These are phyloP conservation scores for Eubasilissa regina DNA, from an alignment of 1,140 invertebrate species.

Conservation along the genomic window DNA sequence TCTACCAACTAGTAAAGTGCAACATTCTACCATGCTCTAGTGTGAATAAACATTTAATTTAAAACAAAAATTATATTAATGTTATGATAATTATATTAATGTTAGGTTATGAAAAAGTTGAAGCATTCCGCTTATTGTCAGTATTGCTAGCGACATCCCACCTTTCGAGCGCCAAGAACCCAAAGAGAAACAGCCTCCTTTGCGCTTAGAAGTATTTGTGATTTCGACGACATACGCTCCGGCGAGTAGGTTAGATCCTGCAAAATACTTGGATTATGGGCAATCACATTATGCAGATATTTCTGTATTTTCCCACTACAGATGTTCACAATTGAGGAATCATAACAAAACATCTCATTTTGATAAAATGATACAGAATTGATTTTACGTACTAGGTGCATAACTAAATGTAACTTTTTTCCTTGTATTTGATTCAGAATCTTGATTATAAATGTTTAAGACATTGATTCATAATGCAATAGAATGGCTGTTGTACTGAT, in stretches of 20 bases:
- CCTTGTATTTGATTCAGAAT: too few species aligned
- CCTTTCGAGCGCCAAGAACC: constrained; percentile 91
- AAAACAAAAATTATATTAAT: constrained; percentile 13
- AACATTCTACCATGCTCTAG: constrained; percentile 41
- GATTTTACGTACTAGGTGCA: too few species aligned
- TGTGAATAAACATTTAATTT: constrained; percentile 15
- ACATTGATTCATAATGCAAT: too few species aligned
- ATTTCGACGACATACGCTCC: constrained; percentile 76
- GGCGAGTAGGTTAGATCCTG: constrained; percentile 80
- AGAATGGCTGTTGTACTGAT: too few species aligned
- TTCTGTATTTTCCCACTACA: constrained; percentile 17
- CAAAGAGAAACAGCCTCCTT: constrained; percentile 92
- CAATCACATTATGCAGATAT: neutral
- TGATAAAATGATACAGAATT: too few species aligned
- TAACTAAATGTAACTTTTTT: too few species aligned
- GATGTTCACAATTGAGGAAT: neutral
- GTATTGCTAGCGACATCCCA: constrained; percentile 70
- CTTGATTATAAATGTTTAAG: too few species aligned
- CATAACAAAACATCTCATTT: too few species aligned
- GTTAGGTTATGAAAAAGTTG: constrained; percentile 12
- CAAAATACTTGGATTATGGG: constrained; percentile 68
- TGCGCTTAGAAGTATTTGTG: constrained; percentile 87
- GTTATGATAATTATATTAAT: neutral
- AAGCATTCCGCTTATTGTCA: neutral
- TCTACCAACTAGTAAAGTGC: constrained; percentile 22